These are phyloP conservation scores for Sandelia bainsii DNA, from an alignment of 2,797 vertebrate species.

Conservation along the genomic window DNA sequence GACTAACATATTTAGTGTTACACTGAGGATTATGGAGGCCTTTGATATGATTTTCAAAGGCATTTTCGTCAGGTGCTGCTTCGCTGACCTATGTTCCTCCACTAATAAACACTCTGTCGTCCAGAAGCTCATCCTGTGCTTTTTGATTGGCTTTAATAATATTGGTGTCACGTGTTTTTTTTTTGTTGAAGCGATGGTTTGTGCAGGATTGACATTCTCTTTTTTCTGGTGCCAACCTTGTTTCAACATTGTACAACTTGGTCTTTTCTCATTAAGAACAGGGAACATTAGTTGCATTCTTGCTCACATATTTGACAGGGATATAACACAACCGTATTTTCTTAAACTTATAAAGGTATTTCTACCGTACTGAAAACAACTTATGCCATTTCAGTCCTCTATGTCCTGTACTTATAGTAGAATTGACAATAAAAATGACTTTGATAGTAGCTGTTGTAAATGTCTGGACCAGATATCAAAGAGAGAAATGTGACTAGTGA, in stretches of 20 bases:
- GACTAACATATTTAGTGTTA: conserved; percentile 39
- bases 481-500: conserved; percentile 26
- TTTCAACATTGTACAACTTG: not conserved
- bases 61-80: not conserved
- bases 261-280: not conserved
- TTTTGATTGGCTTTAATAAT: not conserved
- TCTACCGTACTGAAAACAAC: not conserved
- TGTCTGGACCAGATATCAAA: conserved; percentile 25
- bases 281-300: not conserved
- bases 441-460: not conserved
- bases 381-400: too few relatives aligned
- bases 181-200: not conserved
- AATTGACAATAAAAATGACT: not conserved
- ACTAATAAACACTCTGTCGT: not conserved
- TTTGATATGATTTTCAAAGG: conserved; percentile 8
- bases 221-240: not conserved
- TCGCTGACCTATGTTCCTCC: not conserved
- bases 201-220: not conserved
- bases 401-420: too few relatives aligned
- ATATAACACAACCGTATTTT: too few relatives aligned
- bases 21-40: not conserved
- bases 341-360: too few relatives aligned
- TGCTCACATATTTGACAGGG: not conserved
- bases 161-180: not conserved
- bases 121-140: not conserved